Base-by-base conservation (phyloP, 2,113 vertebrate genomes). In the Pao palembangensis region DNA sequence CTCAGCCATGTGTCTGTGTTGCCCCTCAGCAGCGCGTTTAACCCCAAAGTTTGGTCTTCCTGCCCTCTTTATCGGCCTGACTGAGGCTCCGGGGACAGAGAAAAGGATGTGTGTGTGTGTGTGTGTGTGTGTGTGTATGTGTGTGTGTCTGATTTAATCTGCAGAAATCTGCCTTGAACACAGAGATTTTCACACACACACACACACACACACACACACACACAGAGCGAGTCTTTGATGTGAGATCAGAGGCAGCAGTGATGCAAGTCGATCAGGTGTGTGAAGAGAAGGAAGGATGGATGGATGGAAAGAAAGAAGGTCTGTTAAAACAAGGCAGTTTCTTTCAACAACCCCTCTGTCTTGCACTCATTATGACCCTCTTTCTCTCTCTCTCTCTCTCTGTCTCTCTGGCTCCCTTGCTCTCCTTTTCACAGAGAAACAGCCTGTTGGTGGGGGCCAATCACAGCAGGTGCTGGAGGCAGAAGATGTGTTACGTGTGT, bases 181-280 rank as follows among this genome's bases (percentile, higher is more conserved):
- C 53, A 11, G 6, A 72, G 55, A 61, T 43, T 56, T 57, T 67
- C 21, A 34, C 5, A 19, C 38, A n/a, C 31, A 0, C 21, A 60
- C 64, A 61, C 28, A 62, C 47, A 51, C 48, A 51, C 58, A 64
- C 51, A 54, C 56, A 64, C 55, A 68, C 65, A 64, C 25, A 38
- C 41, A 54, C 53, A 48, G 42, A 48, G 54, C 16, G 18, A 25
- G 69, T 73, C 85, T 89, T 87, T 90, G 88, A 90, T 84, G 80
- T 82, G 71, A 89, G 88, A 91, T 91, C 87, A 88, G 82, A 89
- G 78, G 71, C 57, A 68, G 74, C 58, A 16, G 41, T 53, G 76
- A 84, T 71, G 74, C 82, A 69, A 88, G 86, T 85, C 74, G 75
- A 87, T 90, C 88, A 88, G 82, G 84, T 88, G 86, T 57, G 15